phyloP scores from a whole-genome alignment of 2,113 vertebrate genomes.

The Chunga burmeisteri region DNA sequence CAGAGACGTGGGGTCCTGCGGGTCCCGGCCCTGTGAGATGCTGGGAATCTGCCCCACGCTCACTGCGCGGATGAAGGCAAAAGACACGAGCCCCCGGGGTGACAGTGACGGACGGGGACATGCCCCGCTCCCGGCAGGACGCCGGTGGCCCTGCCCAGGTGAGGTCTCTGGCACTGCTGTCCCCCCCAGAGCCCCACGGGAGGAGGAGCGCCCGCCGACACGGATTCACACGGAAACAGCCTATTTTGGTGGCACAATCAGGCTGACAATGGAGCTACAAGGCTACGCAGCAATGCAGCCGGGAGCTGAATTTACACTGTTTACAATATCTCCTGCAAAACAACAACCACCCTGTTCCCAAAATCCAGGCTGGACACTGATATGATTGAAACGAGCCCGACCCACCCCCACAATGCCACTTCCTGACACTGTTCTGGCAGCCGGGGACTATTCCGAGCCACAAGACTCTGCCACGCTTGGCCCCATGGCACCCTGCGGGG shows the following conservation, averaged over 20 bases:
- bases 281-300: constrained; percentile 2
- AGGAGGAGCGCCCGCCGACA: not conserved
- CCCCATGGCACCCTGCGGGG: not conserved
- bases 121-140: not conserved
- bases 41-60: not conserved
- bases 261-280: constrained; percentile 54
- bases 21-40: accelerated
- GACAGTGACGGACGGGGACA: accelerated
- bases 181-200: not conserved
- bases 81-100: accelerated
- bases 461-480: not conserved
- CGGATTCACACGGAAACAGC: not conserved
- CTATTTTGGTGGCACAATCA: not conserved
- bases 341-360: constrained; percentile 38
- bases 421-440: constrained; percentile 35
- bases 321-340: constrained; percentile 47
- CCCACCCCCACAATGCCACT: not conserved
- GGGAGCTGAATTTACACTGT: constrained; percentile 42
- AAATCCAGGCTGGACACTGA: constrained; percentile 18
- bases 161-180: not conserved
- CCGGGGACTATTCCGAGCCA: not conserved
- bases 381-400: not conserved
- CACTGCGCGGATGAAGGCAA: accelerated
- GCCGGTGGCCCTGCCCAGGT: not conserved
- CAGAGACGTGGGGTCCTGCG: not conserved